phyloP scores from a whole-genome alignment of 2,113 vertebrate species.

The Heptranchias perlo region DNA sequence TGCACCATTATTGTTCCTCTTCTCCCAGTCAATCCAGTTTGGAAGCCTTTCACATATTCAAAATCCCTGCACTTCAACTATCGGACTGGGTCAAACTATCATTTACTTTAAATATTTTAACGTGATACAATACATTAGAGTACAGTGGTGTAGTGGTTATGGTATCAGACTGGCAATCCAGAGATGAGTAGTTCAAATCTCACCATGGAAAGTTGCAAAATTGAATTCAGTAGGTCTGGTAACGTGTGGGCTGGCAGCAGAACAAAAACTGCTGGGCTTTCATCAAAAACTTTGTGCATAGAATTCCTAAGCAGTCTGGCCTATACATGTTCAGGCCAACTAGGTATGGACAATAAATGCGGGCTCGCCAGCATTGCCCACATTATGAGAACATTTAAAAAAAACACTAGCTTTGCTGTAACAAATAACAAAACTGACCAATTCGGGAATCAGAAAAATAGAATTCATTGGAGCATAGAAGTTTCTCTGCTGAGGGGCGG shows the following conservation, averaged over 20 bases:
- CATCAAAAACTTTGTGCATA: background rate
- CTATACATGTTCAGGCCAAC: background rate
- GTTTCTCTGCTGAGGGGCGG: too few species aligned
- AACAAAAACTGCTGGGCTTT: background rate
- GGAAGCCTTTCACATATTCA: background rate
- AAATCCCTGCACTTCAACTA: background rate
- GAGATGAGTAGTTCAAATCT: background rate
- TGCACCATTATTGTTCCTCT: background rate
- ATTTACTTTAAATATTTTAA: background rate
- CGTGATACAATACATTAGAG: background rate
- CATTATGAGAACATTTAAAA: too few species aligned
- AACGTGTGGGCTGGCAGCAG: background rate
- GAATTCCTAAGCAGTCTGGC: background rate
- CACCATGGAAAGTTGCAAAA: background rate
- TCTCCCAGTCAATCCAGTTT: background rate
- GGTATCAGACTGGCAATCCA: background rate
- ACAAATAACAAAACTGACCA: too few species aligned
- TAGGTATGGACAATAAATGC: too few species aligned
- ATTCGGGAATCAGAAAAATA: too few species aligned
- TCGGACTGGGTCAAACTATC: too few species aligned
- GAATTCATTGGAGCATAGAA: too few species aligned
- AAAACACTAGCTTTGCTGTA: too few species aligned
- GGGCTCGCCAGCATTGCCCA: too few species aligned
- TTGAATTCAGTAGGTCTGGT: background rate
- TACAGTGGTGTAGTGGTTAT: background rate